Evolutionary conservation across 2,113 vertebrate genomes (phyloP).

Genomic region (Puntigrus tetrazona): DNA sequence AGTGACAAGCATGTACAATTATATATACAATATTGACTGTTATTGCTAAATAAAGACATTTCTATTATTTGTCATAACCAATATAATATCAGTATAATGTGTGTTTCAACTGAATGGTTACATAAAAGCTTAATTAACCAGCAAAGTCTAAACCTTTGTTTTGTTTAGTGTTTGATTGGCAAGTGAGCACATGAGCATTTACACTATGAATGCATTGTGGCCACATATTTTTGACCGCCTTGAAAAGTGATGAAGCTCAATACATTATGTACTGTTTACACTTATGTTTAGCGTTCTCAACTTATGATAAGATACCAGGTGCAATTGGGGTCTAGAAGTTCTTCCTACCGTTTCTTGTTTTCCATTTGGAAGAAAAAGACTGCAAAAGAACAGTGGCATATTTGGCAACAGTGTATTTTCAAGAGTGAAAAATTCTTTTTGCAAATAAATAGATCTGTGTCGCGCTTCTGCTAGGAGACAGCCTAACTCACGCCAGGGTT

Average conservation of each 20-base stretch:
- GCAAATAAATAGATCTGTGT: constrained; percentile 82
- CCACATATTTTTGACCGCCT: not conserved
- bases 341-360: not conserved
- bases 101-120: not conserved
- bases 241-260: not conserved
- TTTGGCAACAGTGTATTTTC: constrained; percentile 69
- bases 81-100: not conserved
- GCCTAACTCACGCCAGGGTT: constrained; percentile 86
- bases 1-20: too few relatives aligned
- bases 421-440: constrained; percentile 68
- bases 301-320: not conserved
- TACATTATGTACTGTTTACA: not conserved
- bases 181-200: not conserved
- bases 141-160: not conserved
- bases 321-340: not conserved
- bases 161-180: not conserved
- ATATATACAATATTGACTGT: too few relatives aligned
- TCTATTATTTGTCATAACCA: not conserved
- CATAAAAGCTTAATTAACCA: not conserved
- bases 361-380: not conserved
- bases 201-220: not conserved
- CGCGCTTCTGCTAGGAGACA: constrained; percentile 82
- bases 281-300: not conserved
- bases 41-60: not conserved
- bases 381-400: constrained; percentile 18